Base-by-base conservation (phyloP, 1,140 invertebrate species). In the Halyomorpha halys region DNA sequence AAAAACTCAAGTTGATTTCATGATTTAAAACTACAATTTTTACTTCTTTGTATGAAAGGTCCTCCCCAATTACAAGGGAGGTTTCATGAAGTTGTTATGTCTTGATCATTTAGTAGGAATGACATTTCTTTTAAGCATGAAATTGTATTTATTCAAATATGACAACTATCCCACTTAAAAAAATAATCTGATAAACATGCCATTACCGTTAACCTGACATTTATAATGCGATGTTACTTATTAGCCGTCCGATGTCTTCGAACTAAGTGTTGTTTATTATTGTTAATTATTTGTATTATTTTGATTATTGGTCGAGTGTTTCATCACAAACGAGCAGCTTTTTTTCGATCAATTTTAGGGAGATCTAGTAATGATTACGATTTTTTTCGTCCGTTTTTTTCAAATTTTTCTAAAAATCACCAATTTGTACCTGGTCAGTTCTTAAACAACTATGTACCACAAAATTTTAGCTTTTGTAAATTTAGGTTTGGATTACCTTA, bases 401-500 rank as follows among this genome's bases (percentile, higher is more conserved):
- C 60, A 16, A 67, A 67, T 63, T 51, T 23, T 21, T 54, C 62
- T 23, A 47, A 11, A 6, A 63, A 27, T 3, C 45, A 62, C 16
- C 23, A 34, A 30, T 69, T 69, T 59, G 47, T 66, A 21, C 68
- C 69, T 16, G 72, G 70, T 14, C 74, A 34, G 13, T 68, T 69
- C 61, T 53, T 70, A 21, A 67, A 65, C 39, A 64, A 64, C 61
- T 70, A 69, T 65, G 72, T 72, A 53, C 78, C 79, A 21, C 70
- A 73, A 23, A 85, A 83, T 68, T 64, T 65, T 23, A 83, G 76
- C 59, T 82, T 77, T 67, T 87, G 85, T 70, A 74, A 75, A 15
- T 86, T 84, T 73, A 80, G 81, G 47, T 83, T 84, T 69, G 81
- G 78, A 6, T 73, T 86, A 59, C 83, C 83, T 1, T 66, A 74